Evolutionary conservation across 1,140 invertebrate genomes (phyloP).

Genomic region (Cydia amplana): DNA sequence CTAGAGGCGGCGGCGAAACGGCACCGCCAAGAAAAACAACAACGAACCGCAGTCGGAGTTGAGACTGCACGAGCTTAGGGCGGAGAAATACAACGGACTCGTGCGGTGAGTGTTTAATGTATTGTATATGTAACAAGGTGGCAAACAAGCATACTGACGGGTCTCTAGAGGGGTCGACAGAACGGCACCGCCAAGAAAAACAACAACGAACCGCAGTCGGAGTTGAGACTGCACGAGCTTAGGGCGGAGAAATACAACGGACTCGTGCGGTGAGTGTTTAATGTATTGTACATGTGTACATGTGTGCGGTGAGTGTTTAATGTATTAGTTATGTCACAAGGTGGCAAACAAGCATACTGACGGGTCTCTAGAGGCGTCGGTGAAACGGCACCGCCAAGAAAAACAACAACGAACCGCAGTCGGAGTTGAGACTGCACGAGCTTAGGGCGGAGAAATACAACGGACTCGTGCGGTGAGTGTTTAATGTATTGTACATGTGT

Average conservation of each 20-base stretch:
- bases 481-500: too few relatives aligned
- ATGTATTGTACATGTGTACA: too few relatives aligned
- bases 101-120: constrained; percentile 81
- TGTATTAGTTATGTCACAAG: too few relatives aligned
- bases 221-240: constrained; percentile 93
- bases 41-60: constrained; percentile 83
- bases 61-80: constrained; percentile 93
- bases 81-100: constrained; percentile 97
- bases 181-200: constrained; percentile 66
- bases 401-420: constrained; percentile 78
- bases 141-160: too few relatives aligned
- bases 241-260: constrained; percentile 97
- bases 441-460: constrained; percentile 97
- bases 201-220: constrained; percentile 80
- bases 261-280: constrained; percentile 84
- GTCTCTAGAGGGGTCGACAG: too few relatives aligned
- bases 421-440: constrained; percentile 93
- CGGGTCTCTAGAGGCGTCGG: too few relatives aligned
- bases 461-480: constrained; percentile 87
- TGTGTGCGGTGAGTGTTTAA: too few relatives aligned
- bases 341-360: too few relatives aligned
- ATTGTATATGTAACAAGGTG: too few relatives aligned
- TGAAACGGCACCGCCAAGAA: constrained; percentile 57
- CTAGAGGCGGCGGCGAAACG: constrained; percentile 39
- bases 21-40: constrained; percentile 68